These are phyloP conservation scores for Phalacrocorax pelagicus DNA, from an alignment of 2,113 vertebrate genomes.

Conservation along the genomic window DNA sequence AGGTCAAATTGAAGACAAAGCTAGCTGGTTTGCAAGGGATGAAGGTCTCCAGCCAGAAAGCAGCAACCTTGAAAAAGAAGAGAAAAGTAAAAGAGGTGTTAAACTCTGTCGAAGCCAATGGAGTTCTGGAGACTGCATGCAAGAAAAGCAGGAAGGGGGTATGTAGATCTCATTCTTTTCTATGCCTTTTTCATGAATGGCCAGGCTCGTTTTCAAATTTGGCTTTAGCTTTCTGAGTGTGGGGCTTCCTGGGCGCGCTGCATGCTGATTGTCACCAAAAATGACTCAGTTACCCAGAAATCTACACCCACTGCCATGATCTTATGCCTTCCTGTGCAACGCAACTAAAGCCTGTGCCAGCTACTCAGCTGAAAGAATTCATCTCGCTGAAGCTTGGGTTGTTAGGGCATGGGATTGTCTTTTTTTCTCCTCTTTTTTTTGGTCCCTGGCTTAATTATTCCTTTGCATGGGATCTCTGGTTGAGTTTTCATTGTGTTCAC, in stretches of 20 bases:
- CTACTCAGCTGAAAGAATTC: background rate
- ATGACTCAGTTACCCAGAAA: background rate
- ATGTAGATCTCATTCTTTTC: background rate
- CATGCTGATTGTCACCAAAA: background rate
- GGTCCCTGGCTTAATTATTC: background rate
- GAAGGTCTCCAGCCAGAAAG: constrained; percentile 26
- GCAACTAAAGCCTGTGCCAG: background rate
- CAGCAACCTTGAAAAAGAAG: constrained; percentile 56
- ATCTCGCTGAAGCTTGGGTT: background rate
- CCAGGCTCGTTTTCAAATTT: background rate
- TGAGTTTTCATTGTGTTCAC: background rate
- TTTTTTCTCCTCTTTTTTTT: too few relatives aligned
- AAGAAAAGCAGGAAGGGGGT: constrained; percentile 55
- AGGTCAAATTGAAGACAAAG: constrained; percentile 13
- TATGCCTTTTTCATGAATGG: background rate
- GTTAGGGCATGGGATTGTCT: background rate
- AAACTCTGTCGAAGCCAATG: background rate
- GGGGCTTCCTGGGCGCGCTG: background rate
- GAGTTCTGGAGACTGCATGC: background rate
- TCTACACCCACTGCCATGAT: background rate
- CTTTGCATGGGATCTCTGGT: background rate
- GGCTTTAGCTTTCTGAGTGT: background rate
- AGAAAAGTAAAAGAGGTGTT: constrained; percentile 54
- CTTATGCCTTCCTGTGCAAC: background rate
- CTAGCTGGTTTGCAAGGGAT: background rate